A percentile compares a stretch with the other conserved stretches of the same genome.
phyloP scores from a whole-genome alignment of 2,888 invertebrate species.

The Eucera pruinosa region DNA sequence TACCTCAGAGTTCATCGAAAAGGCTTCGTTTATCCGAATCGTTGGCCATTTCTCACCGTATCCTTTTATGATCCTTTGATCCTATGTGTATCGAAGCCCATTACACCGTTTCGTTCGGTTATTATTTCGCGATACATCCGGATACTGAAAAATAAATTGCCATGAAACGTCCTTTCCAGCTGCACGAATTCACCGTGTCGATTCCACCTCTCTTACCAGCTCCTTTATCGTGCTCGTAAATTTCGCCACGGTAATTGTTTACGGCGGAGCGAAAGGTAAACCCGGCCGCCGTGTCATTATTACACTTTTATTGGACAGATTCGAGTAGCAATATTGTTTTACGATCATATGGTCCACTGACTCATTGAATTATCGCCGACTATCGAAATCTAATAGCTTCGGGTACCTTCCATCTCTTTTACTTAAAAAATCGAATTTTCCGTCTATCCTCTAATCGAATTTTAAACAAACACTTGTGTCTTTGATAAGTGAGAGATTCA shows the following conservation, averaged over 20 bases:
- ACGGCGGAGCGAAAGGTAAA: conserved; percentile 29
- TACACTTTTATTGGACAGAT: conserved; percentile 34
- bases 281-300: conserved; percentile 29
- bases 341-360: conserved; percentile 18
- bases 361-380: conserved; percentile 24
- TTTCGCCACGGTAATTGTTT: conserved; percentile 46
- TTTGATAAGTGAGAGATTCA: background rate
- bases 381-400: background rate
- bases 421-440: background rate
- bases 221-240: conserved; percentile 44
- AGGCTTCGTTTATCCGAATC: background rate
- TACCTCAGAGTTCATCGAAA: background rate
- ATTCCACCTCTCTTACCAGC: conserved; percentile 1
- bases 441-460: background rate
- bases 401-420: conserved; percentile 11
- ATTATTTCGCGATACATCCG: conserved; percentile 40
- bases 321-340: conserved; percentile 31
- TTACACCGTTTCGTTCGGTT: conserved; percentile 22
- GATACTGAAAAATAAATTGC: conserved; percentile 25
- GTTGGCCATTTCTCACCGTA: conserved; percentile 13
- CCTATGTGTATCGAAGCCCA: conserved; percentile 14
- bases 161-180: conserved; percentile 23
- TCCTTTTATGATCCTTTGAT: conserved; percentile 29
- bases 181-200: conserved; percentile 11
- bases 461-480: background rate